These are phyloP conservation scores for Uropsilus gracilis DNA, from an alignment of 2,113 vertebrate genomes.

Conservation along the genomic window DNA sequence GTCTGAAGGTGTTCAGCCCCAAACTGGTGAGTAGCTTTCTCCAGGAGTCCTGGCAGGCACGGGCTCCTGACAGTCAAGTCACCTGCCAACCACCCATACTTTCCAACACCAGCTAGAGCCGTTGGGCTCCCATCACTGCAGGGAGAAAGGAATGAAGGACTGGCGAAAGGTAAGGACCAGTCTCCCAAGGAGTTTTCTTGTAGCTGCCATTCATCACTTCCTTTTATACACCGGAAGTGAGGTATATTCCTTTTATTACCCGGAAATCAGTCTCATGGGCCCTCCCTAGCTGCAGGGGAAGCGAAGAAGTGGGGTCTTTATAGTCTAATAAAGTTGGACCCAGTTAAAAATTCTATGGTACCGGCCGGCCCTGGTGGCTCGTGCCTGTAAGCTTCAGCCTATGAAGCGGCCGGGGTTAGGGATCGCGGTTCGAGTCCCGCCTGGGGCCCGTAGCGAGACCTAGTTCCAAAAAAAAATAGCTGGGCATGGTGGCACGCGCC, in stretches of 20 bases:
- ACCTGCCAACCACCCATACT: too few species aligned
- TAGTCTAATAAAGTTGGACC: not conserved
- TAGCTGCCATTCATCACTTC: not conserved
- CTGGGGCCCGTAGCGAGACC: too few species aligned
- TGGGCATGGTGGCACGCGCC: too few species aligned
- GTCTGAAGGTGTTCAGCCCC: not conserved
- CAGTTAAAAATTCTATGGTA: not conserved
- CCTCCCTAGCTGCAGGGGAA: not conserved
- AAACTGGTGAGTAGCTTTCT: not conserved
- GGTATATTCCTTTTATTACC: not conserved
- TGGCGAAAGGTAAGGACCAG: not conserved
- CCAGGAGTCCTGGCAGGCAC: not conserved
- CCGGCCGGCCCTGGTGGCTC: too few species aligned
- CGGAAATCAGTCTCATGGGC: not conserved
- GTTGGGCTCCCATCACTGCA: too few species aligned
- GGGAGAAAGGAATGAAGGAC: not conserved
- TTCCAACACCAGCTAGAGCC: too few species aligned
- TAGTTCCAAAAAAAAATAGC: too few species aligned
- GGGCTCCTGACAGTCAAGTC: not conserved
- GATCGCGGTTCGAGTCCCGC: too few species aligned
- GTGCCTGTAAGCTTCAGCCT: too few species aligned
- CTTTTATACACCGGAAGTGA: too few species aligned
- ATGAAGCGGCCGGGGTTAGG: too few species aligned
- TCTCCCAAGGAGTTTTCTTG: not conserved
- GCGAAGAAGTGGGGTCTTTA: not conserved